phyloP scores from a whole-genome alignment of 2,888 invertebrate genomes.

The Lottia gigantea region DNA sequence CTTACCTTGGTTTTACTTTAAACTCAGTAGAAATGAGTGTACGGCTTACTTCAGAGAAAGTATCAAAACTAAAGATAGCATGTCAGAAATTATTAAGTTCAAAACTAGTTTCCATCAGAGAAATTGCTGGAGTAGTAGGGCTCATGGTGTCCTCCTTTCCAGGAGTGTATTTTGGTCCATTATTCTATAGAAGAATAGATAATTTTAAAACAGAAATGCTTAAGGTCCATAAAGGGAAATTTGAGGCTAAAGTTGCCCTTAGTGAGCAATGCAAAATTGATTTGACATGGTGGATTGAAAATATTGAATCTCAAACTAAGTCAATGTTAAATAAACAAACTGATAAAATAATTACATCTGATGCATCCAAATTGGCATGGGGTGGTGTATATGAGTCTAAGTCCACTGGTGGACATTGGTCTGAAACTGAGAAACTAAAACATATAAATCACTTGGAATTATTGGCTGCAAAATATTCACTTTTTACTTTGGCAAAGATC shows the following conservation, averaged over 20 bases:
- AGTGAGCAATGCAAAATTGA: neutral
- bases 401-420: neutral
- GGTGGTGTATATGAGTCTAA: neutral
- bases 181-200: too few relatives aligned
- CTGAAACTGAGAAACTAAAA: neutral
- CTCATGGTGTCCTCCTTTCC: too few relatives aligned
- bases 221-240: neutral
- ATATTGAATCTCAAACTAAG: too few relatives aligned
- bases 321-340: neutral
- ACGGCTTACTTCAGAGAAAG: conserved; percentile 34
- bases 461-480: too few relatives aligned
- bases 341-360: too few relatives aligned
- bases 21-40: too few relatives aligned
- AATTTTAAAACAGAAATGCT: neutral
- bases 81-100: neutral
- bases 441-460: conserved; percentile 13
- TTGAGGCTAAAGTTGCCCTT: neutral
- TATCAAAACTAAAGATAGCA: too few relatives aligned
- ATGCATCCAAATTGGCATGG: neutral
- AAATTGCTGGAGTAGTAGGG: too few relatives aligned
- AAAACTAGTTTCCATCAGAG: too few relatives aligned
- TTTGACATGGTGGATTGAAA: conserved; percentile 9
- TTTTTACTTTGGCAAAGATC: neutral
- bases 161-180: too few relatives aligned
- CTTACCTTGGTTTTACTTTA: conserved; percentile 8